Percentiles rank a stretch among this genome's conserved stretches.
phyloP scores from a whole-genome alignment of 2,113 vertebrate genomes.

The Ifrita kowaldi region DNA sequence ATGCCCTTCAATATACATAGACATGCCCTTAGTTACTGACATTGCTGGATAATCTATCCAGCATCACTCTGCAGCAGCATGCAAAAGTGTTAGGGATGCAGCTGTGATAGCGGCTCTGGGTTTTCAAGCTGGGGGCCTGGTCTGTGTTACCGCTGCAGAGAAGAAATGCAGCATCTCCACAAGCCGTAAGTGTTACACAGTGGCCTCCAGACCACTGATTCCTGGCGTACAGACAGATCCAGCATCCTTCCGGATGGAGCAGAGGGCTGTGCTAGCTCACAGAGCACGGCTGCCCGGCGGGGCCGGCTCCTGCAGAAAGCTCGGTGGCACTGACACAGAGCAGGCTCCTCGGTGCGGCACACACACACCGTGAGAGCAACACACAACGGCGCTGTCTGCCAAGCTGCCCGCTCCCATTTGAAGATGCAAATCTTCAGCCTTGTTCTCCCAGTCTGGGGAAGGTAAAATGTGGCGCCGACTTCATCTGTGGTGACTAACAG shows the following conservation, averaged over 20 bases:
- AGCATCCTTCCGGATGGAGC: not conserved
- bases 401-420: not conserved
- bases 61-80: not conserved
- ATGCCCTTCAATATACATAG: not conserved
- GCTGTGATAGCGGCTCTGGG: not conserved
- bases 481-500: rapidly evolving
- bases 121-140: not conserved
- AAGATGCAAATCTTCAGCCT: not conserved
- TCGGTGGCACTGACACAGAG: not conserved
- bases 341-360: rapidly evolving
- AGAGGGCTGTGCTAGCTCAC: not conserved
- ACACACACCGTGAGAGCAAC: rapidly evolving
- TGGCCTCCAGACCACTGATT: not conserved
- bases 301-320: not conserved
- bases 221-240: not conserved
- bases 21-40: not conserved
- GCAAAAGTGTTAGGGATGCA: not conserved
- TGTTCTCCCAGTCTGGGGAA: not conserved
- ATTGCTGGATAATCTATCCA: no score
- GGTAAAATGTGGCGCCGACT: not conserved
- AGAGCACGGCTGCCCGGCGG: not conserved
- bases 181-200: rapidly evolving
- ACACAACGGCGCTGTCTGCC: not conserved
- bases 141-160: not conserved
- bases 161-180: not conserved